A percentile compares a stretch with the other conserved stretches of the same genome.
Conservation (phyloP, 2,113 vertebrate genomes). For the Pygoscelis adeliae region DNA sequence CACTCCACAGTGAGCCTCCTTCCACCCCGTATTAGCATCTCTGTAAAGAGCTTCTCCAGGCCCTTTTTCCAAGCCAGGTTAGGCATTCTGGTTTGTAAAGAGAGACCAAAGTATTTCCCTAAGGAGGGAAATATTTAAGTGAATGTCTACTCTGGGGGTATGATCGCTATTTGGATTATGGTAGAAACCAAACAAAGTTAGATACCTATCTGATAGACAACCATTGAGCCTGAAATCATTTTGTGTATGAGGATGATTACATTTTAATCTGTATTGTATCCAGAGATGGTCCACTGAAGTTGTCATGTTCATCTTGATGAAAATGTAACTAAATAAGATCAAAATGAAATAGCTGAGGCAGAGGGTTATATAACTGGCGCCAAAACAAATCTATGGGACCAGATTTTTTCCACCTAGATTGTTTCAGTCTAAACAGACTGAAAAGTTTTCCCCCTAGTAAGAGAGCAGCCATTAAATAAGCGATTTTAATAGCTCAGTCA, state of each 20-base stretch:
- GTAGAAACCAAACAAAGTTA: background rate
- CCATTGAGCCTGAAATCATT: background rate
- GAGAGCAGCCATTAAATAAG: constrained; percentile 70
- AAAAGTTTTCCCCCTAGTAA: constrained; percentile 66
- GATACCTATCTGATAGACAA: background rate
- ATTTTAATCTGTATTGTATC: background rate
- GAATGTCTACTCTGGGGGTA: background rate
- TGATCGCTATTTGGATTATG: background rate
- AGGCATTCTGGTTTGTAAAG: background rate
- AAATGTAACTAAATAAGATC: constrained; percentile 57
- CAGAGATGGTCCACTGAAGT: constrained; percentile 29
- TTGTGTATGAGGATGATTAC: background rate
- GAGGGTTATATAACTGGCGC: constrained; percentile 62
- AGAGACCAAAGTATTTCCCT: background rate
- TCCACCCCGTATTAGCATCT: background rate
- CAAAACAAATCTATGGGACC: constrained; percentile 65
- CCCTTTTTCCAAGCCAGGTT: background rate
- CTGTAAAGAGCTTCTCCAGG: background rate
- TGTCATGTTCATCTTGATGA: constrained; percentile 20
- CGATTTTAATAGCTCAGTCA: constrained; percentile 66
- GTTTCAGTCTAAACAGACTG: constrained; percentile 71
- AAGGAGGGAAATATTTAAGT: background rate
- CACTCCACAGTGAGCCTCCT: background rate
- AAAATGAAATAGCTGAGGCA: constrained; percentile 68
- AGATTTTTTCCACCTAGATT: constrained; percentile 76